A percentile compares a stretch with the other conserved stretches of the same genome.
Evolutionary conservation across 2,797 vertebrate species (phyloP).

Genomic region (Bradypodion ventrale): DNA sequence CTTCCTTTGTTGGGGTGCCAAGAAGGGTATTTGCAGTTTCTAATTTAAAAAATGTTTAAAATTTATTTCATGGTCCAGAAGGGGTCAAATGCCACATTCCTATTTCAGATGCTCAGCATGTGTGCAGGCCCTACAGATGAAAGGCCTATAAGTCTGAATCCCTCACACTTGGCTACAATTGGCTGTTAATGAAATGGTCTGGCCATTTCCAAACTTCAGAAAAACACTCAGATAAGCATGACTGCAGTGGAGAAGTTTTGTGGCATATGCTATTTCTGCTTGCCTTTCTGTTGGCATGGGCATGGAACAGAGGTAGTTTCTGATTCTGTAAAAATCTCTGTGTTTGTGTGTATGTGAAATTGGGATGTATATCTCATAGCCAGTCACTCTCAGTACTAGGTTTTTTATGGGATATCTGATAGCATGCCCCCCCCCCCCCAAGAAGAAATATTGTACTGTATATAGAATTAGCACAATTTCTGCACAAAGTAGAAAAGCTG

Average conservation of each 20-base stretch:
- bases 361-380: too few species aligned
- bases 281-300: neutral
- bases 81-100: constrained; percentile 37
- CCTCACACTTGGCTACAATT: constrained; percentile 38
- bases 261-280: too few species aligned
- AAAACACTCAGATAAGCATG: neutral
- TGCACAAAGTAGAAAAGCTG: too few species aligned
- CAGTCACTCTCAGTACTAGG: too few species aligned
- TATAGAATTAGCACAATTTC: too few species aligned
- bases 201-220: constrained; percentile 4
- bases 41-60: constrained; percentile 25
- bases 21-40: constrained; percentile 1
- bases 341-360: too few species aligned
- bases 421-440: too few species aligned
- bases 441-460: too few species aligned
- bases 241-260: neutral
- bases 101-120: constrained; percentile 36
- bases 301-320: neutral
- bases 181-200: constrained; percentile 33
- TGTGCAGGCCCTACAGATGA: constrained; percentile 28
- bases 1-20: neutral
- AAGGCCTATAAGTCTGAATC: constrained; percentile 30
- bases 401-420: too few species aligned
- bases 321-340: neutral
- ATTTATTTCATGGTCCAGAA: constrained; percentile 37